A percentile compares a stretch with the other conserved stretches of the same genome.
Conservation (phyloP, 1,140 invertebrate genomes). For the Tetramorium parvispinum region DNA sequence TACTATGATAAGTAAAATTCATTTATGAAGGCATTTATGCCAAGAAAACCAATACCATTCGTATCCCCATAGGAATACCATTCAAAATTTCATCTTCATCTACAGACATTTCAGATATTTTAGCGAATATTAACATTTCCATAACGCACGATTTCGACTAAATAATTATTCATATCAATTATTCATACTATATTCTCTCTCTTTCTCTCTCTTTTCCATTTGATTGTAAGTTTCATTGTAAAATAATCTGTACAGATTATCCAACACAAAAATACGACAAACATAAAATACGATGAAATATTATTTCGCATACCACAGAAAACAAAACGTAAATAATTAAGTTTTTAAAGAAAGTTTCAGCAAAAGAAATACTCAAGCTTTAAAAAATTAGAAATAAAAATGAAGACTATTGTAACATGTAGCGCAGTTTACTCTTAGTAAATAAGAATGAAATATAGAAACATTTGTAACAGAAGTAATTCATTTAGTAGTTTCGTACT, state of each 20-base stretch:
- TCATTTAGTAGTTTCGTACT: background rate
- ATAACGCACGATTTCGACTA: background rate
- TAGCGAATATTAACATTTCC: background rate
- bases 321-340: background rate
- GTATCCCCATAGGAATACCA: background rate
- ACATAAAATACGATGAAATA: background rate
- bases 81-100: conserved; percentile 14
- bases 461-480: background rate
- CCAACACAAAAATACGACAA: background rate
- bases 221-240: background rate
- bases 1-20: background rate
- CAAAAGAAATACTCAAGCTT: background rate
- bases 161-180: background rate
- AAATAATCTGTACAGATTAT: background rate
- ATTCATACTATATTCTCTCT: background rate
- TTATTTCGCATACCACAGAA: background rate
- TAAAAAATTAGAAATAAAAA: background rate
- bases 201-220: background rate
- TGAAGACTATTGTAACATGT: background rate
- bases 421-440: background rate
- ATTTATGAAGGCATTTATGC: background rate
- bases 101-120: background rate
- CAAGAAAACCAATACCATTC: background rate
- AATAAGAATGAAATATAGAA: background rate
- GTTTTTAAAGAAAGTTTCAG: background rate